Base-by-base conservation (phyloP, 1,140 invertebrate species). In the Drosophila nannoptera region DNA sequence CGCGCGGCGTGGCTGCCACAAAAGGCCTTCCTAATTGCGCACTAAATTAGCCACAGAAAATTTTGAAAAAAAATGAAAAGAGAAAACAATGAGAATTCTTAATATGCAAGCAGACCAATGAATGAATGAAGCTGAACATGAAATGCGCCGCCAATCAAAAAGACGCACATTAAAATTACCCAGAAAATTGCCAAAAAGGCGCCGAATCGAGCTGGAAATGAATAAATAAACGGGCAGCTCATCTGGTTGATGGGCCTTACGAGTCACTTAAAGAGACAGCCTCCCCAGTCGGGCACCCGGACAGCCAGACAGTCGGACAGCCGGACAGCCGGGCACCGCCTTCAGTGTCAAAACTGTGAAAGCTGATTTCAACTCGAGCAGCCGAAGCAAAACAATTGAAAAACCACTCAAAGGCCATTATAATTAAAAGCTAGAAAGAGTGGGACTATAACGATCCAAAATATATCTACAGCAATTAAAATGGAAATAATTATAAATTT, bases 91-190 rank as follows among this genome's bases (percentile, higher is more conserved):
- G 22, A 2, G 22, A 22, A 22, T 22, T 67, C 73, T 52, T 55
- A 46, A 50, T 40, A 65, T 38, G 35, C 54, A 45, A 59, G 14
- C 32, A 49, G 43, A 11, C 9, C 33, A 52, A 81, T 80, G 73
- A 81, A 78, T 82, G 78, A 60, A 77, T 45, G 65, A 65, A 40
- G 61, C 16, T 52, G 46, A 73, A 84, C 76, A 84, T 84, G 80
- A 84, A 84, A 77, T 70, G 66, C n/a, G 69, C 80, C 80, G 80
- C 80, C 80, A 84, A 84, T 84, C 81, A 86, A 80, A 84, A 84
- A 86, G 77, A 52, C 76, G 81, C 73, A 84, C 81, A 84, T 84
- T 56, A 84, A 83, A 84, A 80, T 84, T 71, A 86, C 59, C 43
- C 73, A 80, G 55, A 48, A 56, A 84, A 84, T 81, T 84, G 82